Evolutionary conservation across 2,113 vertebrate genomes (phyloP).

Genomic region (Atractosteus spatula): DNA sequence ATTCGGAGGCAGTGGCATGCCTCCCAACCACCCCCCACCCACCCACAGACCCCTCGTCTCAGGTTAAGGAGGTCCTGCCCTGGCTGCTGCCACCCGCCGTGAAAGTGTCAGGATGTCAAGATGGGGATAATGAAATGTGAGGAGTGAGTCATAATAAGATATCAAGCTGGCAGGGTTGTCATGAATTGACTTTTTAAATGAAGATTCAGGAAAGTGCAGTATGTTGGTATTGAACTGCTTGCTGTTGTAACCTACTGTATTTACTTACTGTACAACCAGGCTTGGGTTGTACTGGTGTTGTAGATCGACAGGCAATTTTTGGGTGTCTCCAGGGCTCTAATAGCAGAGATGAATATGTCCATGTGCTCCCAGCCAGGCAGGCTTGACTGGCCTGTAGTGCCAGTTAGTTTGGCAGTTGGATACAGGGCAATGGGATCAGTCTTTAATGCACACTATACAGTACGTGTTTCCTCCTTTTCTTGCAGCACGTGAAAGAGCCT

Average conservation of each 20-base stretch:
- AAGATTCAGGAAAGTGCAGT: too few species aligned
- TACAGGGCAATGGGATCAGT: background rate
- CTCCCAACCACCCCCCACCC: background rate
- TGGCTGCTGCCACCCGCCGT: background rate
- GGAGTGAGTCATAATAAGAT: too few species aligned
- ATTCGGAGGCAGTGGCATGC: too few species aligned
- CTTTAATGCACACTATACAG: background rate
- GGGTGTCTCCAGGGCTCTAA: background rate
- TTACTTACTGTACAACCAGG: too few species aligned
- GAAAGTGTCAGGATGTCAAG: background rate
- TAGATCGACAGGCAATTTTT: background rate
- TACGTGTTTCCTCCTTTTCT: background rate
- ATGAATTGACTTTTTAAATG: too few species aligned
- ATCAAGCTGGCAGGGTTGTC: too few species aligned
- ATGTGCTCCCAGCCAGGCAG: background rate
- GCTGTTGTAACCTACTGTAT: too few species aligned
- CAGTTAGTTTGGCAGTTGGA: background rate
- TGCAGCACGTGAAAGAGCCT: background rate
- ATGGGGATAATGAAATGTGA: too few species aligned
- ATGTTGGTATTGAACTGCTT: too few species aligned
- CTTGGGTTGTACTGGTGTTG: too few species aligned
- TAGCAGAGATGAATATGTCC: background rate
- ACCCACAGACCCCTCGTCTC: background rate
- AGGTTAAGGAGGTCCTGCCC: background rate
- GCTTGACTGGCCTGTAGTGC: constrained; percentile 4